These are phyloP conservation scores for Pyrgilauda ruficollis DNA, from an alignment of 2,113 vertebrate species.

Conservation along the genomic window DNA sequence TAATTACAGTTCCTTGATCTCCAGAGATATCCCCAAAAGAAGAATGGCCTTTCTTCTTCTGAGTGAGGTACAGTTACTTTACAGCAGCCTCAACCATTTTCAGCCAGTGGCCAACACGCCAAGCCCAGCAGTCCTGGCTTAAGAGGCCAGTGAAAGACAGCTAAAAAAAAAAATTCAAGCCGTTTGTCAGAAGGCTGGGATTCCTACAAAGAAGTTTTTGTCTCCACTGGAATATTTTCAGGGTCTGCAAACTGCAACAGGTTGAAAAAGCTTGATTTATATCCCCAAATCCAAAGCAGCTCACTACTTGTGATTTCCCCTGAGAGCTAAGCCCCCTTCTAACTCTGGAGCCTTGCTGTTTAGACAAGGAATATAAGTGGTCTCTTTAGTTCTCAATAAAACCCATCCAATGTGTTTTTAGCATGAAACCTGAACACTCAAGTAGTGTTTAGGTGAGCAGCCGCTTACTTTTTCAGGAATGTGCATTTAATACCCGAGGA, in stretches of 20 bases:
- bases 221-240: neutral
- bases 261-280: neutral
- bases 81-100: neutral
- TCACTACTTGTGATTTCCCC: neutral
- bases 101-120: neutral
- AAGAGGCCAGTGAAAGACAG: neutral
- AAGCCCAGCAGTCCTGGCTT: neutral
- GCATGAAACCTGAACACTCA: neutral
- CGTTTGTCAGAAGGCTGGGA: neutral
- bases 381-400: neutral
- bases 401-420: neutral
- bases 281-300: neutral
- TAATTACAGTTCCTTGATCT: slow-evolving; percentile 18
- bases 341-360: neutral
- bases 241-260: neutral
- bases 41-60: slow-evolving; percentile 5
- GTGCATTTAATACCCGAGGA: slow-evolving; percentile 7
- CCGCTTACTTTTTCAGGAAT: slow-evolving; percentile 23
- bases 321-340: neutral
- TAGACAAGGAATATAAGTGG: neutral
- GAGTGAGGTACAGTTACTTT: neutral
- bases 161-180: neutral
- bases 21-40: neutral
- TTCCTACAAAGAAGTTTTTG: slow-evolving; percentile 9
- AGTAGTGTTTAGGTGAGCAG: slow-evolving; percentile 26